Conservation (phyloP, 1,140 invertebrate species). For the Brachionus rotundiformis region DNA sequence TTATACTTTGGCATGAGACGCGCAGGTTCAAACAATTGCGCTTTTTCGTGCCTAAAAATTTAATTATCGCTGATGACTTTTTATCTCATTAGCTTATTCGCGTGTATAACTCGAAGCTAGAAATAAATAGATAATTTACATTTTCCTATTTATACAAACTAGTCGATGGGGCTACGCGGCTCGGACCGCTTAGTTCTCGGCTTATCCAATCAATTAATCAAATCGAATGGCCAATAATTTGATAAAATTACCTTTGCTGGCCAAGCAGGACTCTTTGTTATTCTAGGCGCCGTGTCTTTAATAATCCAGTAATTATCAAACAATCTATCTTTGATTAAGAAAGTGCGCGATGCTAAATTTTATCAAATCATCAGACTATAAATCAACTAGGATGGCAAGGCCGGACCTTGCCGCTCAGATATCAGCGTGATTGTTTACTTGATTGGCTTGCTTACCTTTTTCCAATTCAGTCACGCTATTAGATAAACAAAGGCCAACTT, state of each 20-base stretch:
- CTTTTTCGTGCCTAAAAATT: constrained; percentile 20
- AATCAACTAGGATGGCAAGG: constrained; percentile 33
- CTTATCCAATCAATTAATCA: constrained; percentile 38
- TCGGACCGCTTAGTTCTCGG: not conserved
- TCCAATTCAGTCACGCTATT: constrained; percentile 18
- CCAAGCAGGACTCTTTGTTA: constrained; percentile 12
- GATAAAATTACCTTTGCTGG: not conserved
- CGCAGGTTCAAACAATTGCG: not conserved
- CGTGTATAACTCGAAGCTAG: constrained; percentile 19
- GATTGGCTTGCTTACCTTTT: constrained; percentile 11
- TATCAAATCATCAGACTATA: constrained; percentile 37
- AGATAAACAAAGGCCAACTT: constrained; percentile 27
- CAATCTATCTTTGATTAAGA: constrained; percentile 49
- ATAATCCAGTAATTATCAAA: constrained; percentile 51
- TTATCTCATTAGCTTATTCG: constrained; percentile 15
- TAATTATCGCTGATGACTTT: constrained; percentile 11
- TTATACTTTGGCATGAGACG: not conserved
- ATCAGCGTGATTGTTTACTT: constrained; percentile 29
- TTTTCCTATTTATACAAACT: constrained; percentile 12
- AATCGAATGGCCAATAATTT: constrained; percentile 23
- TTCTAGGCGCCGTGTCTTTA: not conserved
- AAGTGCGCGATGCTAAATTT: not conserved
- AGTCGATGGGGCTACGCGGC: not conserved
- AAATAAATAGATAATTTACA: not conserved
- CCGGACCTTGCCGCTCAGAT: not conserved